Base-by-base conservation (phyloP, 2,113 vertebrate genomes). In the Glaucidium brasilianum region DNA sequence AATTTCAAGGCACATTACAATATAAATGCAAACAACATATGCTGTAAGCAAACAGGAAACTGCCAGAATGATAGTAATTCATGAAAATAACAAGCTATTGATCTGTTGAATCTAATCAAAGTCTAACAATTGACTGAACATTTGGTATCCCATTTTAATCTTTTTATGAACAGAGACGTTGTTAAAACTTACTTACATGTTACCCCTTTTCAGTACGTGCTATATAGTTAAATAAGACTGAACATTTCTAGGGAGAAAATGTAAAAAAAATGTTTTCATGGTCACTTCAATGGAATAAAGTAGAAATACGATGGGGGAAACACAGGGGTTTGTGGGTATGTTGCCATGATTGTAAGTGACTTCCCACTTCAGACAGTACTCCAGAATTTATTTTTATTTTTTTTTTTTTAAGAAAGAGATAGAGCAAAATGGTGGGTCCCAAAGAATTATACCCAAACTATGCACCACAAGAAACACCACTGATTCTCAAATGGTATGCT, bases 1-100 rank as follows among this genome's bases (percentile, higher is more conserved):
- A 95, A 91, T 87, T 80, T 59, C 56, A 88, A 94, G n/a, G 67
- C 55, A 94, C 92, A 88, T 92, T 97, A 78, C 80, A 95, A 95
- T 89, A 88, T 78, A 97, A 94, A 91, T 94, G 80, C 76, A 94
- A 94, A 81, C 83, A 92, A 81, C 58, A 25, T 78, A 74, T 81
- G 56, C 55, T 90, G 62, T 77, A 95, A 92, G 68, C 69, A 94
- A 96, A 92, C 52, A 90, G 49, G 34, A 93, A 84, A 71, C 47
- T 81, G 35, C 29, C 53, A 78, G 93, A 92, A 95, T 97, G 88
- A 96, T 35, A 94, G 71, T 92, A 91, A 96, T 94, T 89, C 73
- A 76, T n/a, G 62, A 87, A 95, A 94, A 97, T 94, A 91, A 78
- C 88, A 95, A 94, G 43, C 18, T 79, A 85, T 94, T 75, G 92